Evolutionary conservation across 2,113 vertebrate species (phyloP).

Genomic region (Daphoenositta chrysoptera): DNA sequence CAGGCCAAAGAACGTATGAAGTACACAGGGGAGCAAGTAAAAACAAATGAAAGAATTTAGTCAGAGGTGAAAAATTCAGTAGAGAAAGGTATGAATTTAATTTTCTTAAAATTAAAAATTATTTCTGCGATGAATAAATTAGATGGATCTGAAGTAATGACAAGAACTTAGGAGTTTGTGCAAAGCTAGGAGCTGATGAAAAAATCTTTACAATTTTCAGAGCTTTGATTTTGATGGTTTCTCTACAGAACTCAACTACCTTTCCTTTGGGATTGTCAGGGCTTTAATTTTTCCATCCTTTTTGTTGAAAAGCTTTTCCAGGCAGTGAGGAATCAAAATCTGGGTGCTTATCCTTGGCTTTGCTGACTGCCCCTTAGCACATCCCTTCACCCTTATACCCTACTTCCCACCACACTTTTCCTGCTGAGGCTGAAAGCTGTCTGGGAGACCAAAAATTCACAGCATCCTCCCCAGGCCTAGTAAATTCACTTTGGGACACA

Average conservation of each 20-base stretch:
- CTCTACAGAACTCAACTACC: neutral
- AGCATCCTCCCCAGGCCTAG: neutral
- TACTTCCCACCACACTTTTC: neutral
- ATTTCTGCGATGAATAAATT: neutral
- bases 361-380: neutral
- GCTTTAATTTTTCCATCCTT: neutral
- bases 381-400: neutral
- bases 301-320: neutral
- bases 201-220: neutral
- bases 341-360: neutral
- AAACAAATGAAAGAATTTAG: neutral
- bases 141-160: neutral
- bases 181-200: neutral
- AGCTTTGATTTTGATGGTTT: neutral
- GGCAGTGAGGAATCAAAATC: neutral
- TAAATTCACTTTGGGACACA: rapidly evolving
- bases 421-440: neutral
- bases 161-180: neutral
- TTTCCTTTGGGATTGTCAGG: neutral
- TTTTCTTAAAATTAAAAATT: neutral
- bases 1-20: rapidly evolving
- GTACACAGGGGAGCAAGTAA: neutral
- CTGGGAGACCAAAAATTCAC: neutral
- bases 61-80: neutral
- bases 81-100: neutral